Base-by-base conservation (phyloP, 2,888 invertebrate genomes). In the Netelia virgata region DNA sequence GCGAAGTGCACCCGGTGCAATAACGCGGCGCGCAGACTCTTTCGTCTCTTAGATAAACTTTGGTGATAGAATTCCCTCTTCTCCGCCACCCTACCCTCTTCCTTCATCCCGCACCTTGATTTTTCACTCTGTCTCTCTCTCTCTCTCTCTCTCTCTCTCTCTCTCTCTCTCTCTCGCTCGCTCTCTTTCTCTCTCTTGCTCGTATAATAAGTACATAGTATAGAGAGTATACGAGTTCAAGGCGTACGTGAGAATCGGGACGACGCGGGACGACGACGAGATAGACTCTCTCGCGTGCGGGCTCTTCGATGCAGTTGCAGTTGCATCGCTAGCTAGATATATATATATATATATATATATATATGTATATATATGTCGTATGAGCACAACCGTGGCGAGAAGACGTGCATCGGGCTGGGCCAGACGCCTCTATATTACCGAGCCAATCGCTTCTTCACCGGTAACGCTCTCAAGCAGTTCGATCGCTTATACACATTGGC, bases 161-260 rank as follows among this genome's bases (percentile, higher is more conserved):
- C 68, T 76, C 69, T 68, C 63, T 74, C 36, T 69, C 36, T 61
- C 68, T 61, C 9, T 59, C 69, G 66, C 57, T 78, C 68, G 75
- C 66, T 53, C 72, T 43, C 68, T 76, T 66, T 68, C 63, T 74
- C 36, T 70, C n/a, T 74, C 76, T 85, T 73, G 59, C 79, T 85
- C 88, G 88, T 89, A 90, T 90, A 90, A 91, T 90, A 90, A 89
- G 89, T 88, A 87, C 82, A 75, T 76, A 75, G 84, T 79, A 75
- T 59, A 79, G 82, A 86, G 81, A 86, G 78, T 84, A 85, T 84
- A 88, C 87, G 86, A 86, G 82, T 88, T 87, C 89, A 88, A 87
- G 89, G 88, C 88, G 89, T 88, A 92, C 93, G 92, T 93, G 93
- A 93, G 93, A 93, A 92, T 91, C 91, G 92, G 91, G 90, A 91